Evolutionary conservation across 2,888 invertebrate genomes (phyloP).

Genomic region (Osedax frankpressi): DNA sequence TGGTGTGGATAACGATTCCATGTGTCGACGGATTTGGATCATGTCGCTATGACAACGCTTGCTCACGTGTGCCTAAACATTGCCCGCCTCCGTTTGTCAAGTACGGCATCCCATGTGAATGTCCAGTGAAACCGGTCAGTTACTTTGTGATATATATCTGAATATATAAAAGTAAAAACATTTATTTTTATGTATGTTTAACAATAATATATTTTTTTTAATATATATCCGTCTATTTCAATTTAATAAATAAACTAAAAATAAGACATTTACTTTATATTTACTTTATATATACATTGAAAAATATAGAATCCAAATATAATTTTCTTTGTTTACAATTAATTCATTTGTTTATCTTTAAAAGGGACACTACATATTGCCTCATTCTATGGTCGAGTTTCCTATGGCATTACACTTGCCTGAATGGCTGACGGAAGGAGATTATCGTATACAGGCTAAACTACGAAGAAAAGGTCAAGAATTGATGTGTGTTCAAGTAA

Average conservation of each 20-base stretch:
- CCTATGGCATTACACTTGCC: not conserved
- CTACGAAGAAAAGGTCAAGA: not conserved
- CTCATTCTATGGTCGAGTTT: not conserved
- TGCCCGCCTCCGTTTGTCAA: slow-evolving; percentile 36
- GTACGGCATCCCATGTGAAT: slow-evolving; percentile 37
- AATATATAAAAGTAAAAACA: no score
- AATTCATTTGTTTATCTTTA: no score
- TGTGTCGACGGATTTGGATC: slow-evolving; percentile 26
- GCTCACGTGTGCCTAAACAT: slow-evolving; percentile 13
- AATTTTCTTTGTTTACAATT: no score
- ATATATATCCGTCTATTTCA: no score
- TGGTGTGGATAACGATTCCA: slow-evolving; percentile 26
- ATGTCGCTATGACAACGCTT: slow-evolving; percentile 25
- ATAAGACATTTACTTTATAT: no score
- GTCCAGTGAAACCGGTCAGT: slow-evolving; percentile 34
- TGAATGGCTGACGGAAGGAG: slow-evolving; percentile 3
- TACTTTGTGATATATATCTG: no score
- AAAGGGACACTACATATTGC: slow-evolving; percentile 2
- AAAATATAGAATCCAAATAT: no score
- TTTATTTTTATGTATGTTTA: no score
- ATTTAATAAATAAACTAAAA: no score
- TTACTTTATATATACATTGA: no score
- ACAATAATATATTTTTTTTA: no score
- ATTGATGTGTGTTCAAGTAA: not conserved
- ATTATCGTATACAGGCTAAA: not conserved